Percentiles rank a stretch among this genome's conserved stretches.
These are phyloP conservation scores for Lordiphosa fenestrarum DNA, from an alignment of 2,888 invertebrate genomes.

Conservation along the genomic window DNA sequence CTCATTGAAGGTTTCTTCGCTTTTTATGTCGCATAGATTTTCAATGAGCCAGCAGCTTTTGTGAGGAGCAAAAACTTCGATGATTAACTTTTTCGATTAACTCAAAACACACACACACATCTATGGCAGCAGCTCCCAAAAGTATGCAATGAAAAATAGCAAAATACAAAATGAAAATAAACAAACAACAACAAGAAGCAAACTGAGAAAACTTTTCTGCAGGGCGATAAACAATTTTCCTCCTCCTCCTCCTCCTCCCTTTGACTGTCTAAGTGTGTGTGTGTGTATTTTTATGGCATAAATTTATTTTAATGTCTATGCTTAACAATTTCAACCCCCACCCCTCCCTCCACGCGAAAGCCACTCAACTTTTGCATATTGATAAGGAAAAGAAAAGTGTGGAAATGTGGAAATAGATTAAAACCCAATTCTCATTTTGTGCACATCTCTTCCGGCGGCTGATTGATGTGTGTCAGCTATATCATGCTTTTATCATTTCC, in stretches of 20 bases:
- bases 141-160: conserved; percentile 49
- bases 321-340: conserved; percentile 61
- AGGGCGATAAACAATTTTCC: conserved; percentile 68
- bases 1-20: not conserved
- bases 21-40: conserved; percentile 24
- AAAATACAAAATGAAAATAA: conserved; percentile 41
- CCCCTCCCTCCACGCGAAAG: conserved; percentile 10
- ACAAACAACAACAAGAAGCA: conserved; percentile 37
- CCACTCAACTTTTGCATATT: conserved; percentile 65
- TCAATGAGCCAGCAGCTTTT: conserved; percentile 40
- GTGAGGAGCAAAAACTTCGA: conserved; percentile 67
- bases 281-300: conserved; percentile 56
- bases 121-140: conserved; percentile 9
- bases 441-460: conserved; percentile 27
- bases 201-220: conserved; percentile 55
- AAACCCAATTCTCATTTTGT: conserved; percentile 8
- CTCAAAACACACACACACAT: conserved; percentile 44
- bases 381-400: conserved; percentile 46
- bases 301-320: conserved; percentile 75
- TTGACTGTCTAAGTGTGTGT: conserved; percentile 12
- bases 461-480: conserved; percentile 66
- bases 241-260: conserved; percentile 3
- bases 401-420: conserved; percentile 9
- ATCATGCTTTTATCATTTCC: conserved; percentile 1
- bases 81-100: conserved; percentile 75